These are phyloP conservation scores for Heliconius ismenius DNA, from an alignment of 2,888 invertebrate species.

Conservation along the genomic window DNA sequence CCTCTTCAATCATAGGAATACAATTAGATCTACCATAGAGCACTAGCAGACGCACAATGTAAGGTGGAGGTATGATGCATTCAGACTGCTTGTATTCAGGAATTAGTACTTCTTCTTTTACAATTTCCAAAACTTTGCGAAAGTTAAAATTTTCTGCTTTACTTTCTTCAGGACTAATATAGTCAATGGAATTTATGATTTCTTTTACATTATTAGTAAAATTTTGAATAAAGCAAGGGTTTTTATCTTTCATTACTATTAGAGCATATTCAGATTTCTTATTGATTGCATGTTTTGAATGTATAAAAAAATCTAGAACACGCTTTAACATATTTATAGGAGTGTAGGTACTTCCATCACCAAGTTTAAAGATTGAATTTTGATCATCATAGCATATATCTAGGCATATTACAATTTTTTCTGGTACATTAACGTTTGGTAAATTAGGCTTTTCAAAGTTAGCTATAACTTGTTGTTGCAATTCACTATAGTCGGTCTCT, in stretches of 20 bases:
- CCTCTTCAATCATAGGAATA: slow-evolving; percentile 79
- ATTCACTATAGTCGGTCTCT: slow-evolving; percentile 50
- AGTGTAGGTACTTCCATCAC: slow-evolving; percentile 79
- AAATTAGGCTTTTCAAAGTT: slow-evolving; percentile 74
- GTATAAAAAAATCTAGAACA: slow-evolving; percentile 83
- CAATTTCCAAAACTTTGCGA: slow-evolving; percentile 78
- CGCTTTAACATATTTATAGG: slow-evolving; percentile 84
- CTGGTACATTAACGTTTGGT: slow-evolving; percentile 81
- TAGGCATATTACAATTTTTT: slow-evolving; percentile 84
- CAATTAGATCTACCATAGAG: slow-evolving; percentile 86
- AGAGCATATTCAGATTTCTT: slow-evolving; percentile 84
- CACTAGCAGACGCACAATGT: slow-evolving; percentile 83
- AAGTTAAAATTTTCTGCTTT: slow-evolving; percentile 80
- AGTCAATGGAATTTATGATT: slow-evolving; percentile 81
- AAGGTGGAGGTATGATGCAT: slow-evolving; percentile 78
- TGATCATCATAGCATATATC: slow-evolving; percentile 83
- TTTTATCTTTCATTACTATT: slow-evolving; percentile 78
- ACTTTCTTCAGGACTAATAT: slow-evolving; percentile 76
- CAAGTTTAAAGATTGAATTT: slow-evolving; percentile 76
- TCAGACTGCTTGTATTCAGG: slow-evolving; percentile 71
- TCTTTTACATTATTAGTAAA: slow-evolving; percentile 84
- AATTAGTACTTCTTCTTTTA: slow-evolving; percentile 77
- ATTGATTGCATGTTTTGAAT: slow-evolving; percentile 83
- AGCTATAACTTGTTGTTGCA: slow-evolving; percentile 67
- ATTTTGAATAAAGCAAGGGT: slow-evolving; percentile 80